Conservation (phyloP, 2,888 invertebrate genomes). For the Agrenia bidenticulata region DNA sequence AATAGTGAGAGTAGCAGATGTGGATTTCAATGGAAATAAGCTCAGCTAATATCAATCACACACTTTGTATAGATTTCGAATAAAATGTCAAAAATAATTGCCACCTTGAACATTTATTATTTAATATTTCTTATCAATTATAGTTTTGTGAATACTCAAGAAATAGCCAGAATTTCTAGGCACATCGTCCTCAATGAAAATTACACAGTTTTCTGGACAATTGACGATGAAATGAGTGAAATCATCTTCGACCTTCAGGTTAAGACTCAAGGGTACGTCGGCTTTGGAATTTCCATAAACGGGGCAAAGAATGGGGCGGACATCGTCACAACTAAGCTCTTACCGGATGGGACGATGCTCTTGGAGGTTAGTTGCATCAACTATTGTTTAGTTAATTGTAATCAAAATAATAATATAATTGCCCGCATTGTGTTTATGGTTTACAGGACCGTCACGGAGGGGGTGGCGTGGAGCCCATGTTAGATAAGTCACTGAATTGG, state of each 20-base stretch:
- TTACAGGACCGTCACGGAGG: conserved; percentile 8
- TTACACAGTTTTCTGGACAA: neutral
- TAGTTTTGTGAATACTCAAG: neutral
- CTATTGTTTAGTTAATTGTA: too few relatives aligned
- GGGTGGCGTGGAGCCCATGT: neutral
- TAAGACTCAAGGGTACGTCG: too few relatives aligned
- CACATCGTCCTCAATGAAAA: neutral
- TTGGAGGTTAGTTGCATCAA: neutral
- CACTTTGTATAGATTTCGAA: too few relatives aligned
- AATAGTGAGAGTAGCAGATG: too few relatives aligned
- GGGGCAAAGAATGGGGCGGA: conserved; percentile 8
- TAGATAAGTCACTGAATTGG: neutral
- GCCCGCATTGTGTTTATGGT: too few relatives aligned
- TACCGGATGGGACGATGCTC: conserved; percentile 1
- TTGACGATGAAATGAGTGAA: neutral
- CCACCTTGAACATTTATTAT: too few relatives aligned
- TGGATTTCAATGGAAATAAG: too few relatives aligned
- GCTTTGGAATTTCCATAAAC: conserved; percentile 6
- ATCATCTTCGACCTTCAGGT: neutral
- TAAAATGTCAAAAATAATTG: too few relatives aligned
- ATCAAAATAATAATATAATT: too few relatives aligned
- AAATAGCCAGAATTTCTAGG: neutral
- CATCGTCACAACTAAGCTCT: neutral
- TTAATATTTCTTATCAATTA: too few relatives aligned
- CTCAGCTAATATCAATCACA: too few relatives aligned